Conservation (phyloP, 2,888 invertebrate genomes). For the Dryomyza anilis region DNA sequence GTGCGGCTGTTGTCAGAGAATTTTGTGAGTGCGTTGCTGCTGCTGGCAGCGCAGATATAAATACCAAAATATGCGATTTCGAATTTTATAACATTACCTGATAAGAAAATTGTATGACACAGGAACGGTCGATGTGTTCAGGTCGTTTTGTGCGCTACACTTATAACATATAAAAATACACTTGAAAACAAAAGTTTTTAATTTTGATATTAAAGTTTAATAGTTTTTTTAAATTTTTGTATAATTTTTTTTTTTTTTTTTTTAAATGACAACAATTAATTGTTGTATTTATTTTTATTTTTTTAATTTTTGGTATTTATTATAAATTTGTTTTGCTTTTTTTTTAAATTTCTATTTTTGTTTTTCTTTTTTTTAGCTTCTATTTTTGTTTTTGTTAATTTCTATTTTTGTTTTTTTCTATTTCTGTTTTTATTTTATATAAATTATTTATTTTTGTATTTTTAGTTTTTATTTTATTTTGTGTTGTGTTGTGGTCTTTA, state of each 20-base stretch:
- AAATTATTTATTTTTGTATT: not conserved
- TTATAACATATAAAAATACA: no score
- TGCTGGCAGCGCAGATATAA: not conserved
- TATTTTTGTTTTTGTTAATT: not conserved
- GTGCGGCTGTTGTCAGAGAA: no score
- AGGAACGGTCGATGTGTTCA: no score
- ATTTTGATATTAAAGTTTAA: not conserved
- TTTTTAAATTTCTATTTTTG: not conserved
- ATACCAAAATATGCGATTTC: not conserved
- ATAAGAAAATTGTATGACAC: no score
- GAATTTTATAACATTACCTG: not conserved
- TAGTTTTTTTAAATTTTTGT: not conserved
- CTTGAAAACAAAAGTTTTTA: no score
- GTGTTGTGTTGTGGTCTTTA: no score
- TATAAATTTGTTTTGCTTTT: not conserved
- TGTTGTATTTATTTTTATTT: not conserved
- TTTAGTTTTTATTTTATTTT: not conserved
- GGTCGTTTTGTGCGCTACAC: no score
- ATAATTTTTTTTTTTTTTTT: not conserved
- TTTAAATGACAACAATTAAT: no score
- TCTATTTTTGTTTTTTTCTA: conserved; percentile 2
- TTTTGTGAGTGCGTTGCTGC: no score
- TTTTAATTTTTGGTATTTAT: not conserved
- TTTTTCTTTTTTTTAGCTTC: not conserved
- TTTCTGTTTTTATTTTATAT: not conserved